Evolutionary conservation across 2,888 invertebrate species (phyloP).

Genomic region (Mystacides longicornis): DNA sequence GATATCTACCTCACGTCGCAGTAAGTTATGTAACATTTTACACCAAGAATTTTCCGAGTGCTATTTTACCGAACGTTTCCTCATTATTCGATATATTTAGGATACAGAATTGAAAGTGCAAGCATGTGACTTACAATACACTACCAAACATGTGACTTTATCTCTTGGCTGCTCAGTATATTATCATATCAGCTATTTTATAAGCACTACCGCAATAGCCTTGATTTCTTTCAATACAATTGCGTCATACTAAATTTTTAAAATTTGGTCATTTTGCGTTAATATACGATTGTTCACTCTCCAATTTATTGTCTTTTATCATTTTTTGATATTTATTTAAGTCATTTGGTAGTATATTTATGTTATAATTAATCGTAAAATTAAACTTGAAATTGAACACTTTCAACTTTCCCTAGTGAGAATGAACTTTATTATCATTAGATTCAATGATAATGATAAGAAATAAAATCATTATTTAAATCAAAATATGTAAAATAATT

Average conservation of each 20-base stretch:
- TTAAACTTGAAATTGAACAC: too few relatives aligned
- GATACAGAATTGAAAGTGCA: background rate
- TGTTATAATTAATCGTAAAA: too few relatives aligned
- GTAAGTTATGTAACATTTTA: slow-evolving; percentile 23
- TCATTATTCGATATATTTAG: background rate
- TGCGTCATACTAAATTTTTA: background rate
- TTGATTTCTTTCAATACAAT: background rate
- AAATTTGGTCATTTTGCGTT: background rate
- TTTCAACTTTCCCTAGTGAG: too few relatives aligned
- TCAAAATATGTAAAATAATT: too few relatives aligned
- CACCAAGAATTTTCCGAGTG: slow-evolving; percentile 1
- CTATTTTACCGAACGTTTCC: background rate
- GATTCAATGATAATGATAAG: too few relatives aligned
- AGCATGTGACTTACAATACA: slow-evolving; percentile 21
- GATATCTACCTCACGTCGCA: slow-evolving; percentile 8
- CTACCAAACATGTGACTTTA: slow-evolving; percentile 20
- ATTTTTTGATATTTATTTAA: too few relatives aligned
- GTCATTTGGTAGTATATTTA: too few relatives aligned
- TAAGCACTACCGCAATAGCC: background rate
- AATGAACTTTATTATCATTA: too few relatives aligned
- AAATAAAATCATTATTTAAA: too few relatives aligned
- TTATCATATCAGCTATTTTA: background rate
- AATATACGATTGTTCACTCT: background rate
- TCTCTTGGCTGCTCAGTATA: background rate
- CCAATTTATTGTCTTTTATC: too few relatives aligned